These are phyloP conservation scores for Pachycephala philippinensis DNA, from an alignment of 2,113 vertebrate species.

Conservation along the genomic window DNA sequence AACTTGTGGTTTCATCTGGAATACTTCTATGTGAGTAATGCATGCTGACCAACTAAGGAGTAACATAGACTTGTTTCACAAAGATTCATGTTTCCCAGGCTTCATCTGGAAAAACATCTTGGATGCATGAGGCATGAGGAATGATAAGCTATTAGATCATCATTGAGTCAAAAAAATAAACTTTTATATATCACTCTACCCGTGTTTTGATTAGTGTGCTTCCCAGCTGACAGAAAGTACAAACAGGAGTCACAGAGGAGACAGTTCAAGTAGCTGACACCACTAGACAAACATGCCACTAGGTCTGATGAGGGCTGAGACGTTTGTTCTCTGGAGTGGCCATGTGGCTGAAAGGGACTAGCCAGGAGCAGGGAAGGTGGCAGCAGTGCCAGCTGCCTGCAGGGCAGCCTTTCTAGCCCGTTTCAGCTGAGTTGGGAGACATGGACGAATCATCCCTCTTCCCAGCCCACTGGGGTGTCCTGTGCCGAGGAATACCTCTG, in stretches of 20 bases:
- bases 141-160: constrained; percentile 58
- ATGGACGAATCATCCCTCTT: background rate
- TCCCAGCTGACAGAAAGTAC: constrained; percentile 33
- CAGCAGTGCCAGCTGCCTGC: background rate
- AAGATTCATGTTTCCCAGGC: constrained; percentile 50
- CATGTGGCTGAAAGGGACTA: background rate
- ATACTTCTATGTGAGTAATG: constrained; percentile 30
- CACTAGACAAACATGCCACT: background rate
- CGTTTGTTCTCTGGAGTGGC: background rate
- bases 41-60: constrained; percentile 3
- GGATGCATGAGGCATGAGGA: constrained; percentile 24
- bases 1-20: constrained; percentile 50
- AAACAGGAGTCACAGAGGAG: background rate
- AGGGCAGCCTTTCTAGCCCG: background rate
- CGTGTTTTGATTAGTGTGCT: constrained; percentile 24
- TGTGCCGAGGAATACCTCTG: background rate
- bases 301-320: background rate
- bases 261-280: constrained; percentile 26
- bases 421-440: background rate
- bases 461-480: background rate
- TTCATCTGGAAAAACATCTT: constrained; percentile 59
- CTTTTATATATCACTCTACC: constrained; percentile 7
- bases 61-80: constrained; percentile 29
- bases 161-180: constrained; percentile 30
- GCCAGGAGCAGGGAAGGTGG: background rate